Conservation (phyloP, 1,140 invertebrate species). For the Lepidostoma basale region DNA sequence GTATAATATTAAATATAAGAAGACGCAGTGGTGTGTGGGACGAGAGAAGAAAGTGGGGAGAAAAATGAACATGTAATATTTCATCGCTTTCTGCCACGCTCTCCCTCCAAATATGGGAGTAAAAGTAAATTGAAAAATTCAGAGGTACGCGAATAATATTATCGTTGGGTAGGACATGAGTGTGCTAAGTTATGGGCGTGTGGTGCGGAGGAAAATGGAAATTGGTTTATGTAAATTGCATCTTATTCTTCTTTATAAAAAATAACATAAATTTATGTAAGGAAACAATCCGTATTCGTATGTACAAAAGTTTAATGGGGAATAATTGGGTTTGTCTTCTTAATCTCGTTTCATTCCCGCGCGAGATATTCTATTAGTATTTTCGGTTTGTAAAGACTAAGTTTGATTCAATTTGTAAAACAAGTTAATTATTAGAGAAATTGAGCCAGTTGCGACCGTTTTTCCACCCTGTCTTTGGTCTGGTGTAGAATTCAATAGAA, state of each 20-base stretch:
- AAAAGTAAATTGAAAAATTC: conserved; percentile 46
- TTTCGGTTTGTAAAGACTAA: too few relatives aligned
- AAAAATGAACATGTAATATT: conserved; percentile 47
- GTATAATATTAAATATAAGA: conserved; percentile 41
- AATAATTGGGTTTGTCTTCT: too few relatives aligned
- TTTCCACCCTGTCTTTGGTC: too few relatives aligned
- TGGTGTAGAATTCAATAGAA: too few relatives aligned
- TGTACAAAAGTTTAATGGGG: too few relatives aligned
- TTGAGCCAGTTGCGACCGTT: too few relatives aligned
- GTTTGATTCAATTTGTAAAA: too few relatives aligned
- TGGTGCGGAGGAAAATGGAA: conserved; percentile 23
- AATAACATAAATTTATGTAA: conserved; percentile 14
- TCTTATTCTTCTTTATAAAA: conserved; percentile 15
- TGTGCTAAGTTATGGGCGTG: conserved; percentile 27
- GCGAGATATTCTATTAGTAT: too few relatives aligned
- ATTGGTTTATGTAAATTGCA: conserved; percentile 33
- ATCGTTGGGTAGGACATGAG: conserved; percentile 43
- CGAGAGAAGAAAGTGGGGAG: conserved; percentile 15
- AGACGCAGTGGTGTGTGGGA: conserved; percentile 27
- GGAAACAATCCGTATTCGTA: too few relatives aligned
- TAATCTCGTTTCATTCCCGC: too few relatives aligned
- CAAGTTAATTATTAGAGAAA: too few relatives aligned
- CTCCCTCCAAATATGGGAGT: conserved; percentile 42
- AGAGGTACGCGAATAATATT: conserved; percentile 33
- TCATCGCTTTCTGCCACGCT: conserved; percentile 43